Evolutionary conservation across 2,113 vertebrate species (phyloP), one percentile per base, ranked within the genome.

Genomic region (Chaenocephalus aceratus): DNA sequence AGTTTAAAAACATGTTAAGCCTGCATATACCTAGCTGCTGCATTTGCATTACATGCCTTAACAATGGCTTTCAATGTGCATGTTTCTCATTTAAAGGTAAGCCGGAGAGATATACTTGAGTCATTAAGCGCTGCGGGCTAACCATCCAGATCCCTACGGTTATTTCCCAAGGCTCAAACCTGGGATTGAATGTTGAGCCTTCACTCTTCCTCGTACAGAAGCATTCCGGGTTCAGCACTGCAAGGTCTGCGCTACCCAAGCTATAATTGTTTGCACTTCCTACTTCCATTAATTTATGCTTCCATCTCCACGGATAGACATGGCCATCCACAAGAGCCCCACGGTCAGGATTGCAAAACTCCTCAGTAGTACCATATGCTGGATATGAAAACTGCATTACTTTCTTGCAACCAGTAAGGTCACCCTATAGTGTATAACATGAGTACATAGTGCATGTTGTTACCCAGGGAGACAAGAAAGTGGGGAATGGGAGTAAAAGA

Each of bases 341-440:
- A 5, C 72, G 82, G 90, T 91, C 90, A 86, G 85, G 82, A 75
- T 85, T 78, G 69, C 44, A 66, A 26, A 76, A 76, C 80, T 86
- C 63, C 61, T 71, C 75, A 76, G 57, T 41, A 76, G 57, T 41
- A 79, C 73, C 70, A 51, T 53, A 85, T 56, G 63, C 11, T 65
- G 45, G 23, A 84, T 68, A 89, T 87, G 73, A 90, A 90, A 88
- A 80, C 88, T 89, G 74, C 66, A 92, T 90, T 65, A 80, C 79
- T 36, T 51, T 57, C 73, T 83, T 73, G 75, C 75, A 92, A 88
- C 64, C 66, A 34, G 65, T 67, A 65, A 90, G 75, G 79, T 70
- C 69, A 86, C 48, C 57, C 45, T 56, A 26, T 63, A 75, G 53
- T 15, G 54, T 0, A 13, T 74, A 30, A 30, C 30, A 30, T 4